Conservation (phyloP, 2,113 vertebrate species). For the Cephalophus harveyi region DNA sequence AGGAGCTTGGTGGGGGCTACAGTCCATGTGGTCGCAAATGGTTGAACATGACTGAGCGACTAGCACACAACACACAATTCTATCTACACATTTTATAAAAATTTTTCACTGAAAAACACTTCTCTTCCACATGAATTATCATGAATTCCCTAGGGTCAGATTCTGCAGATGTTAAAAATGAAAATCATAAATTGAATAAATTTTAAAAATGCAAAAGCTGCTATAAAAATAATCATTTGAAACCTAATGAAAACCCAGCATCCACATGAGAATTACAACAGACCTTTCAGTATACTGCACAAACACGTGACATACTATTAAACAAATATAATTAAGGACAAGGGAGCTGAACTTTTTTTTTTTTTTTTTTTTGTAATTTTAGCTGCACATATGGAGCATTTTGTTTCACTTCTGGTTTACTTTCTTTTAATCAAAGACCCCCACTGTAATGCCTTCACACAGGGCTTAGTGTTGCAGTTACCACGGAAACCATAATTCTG, state of each 20-base stretch:
- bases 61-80: background rate
- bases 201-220: constrained; percentile 3
- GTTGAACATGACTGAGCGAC: background rate
- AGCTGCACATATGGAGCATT: constrained; percentile 74
- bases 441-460: constrained; percentile 76
- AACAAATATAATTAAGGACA: constrained; percentile 67
- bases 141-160: background rate
- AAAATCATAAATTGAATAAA: background rate
- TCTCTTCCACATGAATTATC: background rate
- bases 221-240: constrained; percentile 39
- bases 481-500: constrained; percentile 77
- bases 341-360: constrained; percentile 41
- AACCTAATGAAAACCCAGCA: constrained; percentile 37
- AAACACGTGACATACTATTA: constrained; percentile 57
- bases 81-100: background rate
- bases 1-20: background rate
- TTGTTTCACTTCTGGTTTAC: constrained; percentile 76
- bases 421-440: constrained; percentile 76
- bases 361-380: constrained; percentile 60
- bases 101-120: background rate
- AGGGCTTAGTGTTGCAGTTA: constrained; percentile 69
- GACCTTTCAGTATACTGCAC: constrained; percentile 26
- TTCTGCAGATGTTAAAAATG: background rate
- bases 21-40: background rate
- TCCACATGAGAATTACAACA: constrained; percentile 56